phyloP scores from a whole-genome alignment of 2,888 invertebrate genomes.

The Parthenolecanium corni region DNA sequence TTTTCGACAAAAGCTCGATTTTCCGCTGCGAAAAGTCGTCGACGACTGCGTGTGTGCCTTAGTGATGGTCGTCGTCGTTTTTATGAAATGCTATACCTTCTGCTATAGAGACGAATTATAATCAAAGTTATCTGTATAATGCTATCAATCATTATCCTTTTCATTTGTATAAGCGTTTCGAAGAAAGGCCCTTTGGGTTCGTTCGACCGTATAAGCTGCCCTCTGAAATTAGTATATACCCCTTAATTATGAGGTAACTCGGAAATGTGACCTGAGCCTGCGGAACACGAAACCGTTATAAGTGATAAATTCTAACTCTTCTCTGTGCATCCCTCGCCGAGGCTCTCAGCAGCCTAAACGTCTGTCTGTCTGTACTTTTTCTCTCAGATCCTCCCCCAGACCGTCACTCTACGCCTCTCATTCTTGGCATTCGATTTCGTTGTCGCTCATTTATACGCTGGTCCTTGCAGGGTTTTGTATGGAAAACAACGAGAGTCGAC shows the following conservation, averaged over 20 bases:
- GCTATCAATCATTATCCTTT: conserved; percentile 11
- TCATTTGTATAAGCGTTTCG: conserved; percentile 11
- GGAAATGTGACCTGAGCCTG: conserved; percentile 4
- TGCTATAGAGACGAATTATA: neutral
- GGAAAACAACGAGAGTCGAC: conserved; percentile 6
- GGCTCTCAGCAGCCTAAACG: no score
- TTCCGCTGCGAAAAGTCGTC: neutral
- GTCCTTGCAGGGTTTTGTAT: conserved; percentile 1
- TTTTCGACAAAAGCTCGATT: no score
- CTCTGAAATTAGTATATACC: conserved; percentile 20
- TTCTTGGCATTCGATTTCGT: neutral
- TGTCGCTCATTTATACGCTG: conserved; percentile 4
- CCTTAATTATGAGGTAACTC: conserved; percentile 20
- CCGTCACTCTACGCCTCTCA: neutral
- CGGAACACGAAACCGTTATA: neutral
- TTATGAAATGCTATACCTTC: no score
- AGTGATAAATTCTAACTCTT: neutral
- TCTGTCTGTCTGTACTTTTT: no score
- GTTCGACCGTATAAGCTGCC: conserved; percentile 24
- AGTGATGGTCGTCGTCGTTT: neutral
- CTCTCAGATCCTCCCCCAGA: no score
- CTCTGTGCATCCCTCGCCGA: no score
- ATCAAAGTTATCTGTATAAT: conserved; percentile 22
- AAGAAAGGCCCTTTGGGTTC: conserved; percentile 15
- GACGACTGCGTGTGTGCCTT: neutral